Evolutionary conservation across 2,797 vertebrate genomes (phyloP), one percentile per base, ranked within the genome.

Genomic region (Notolabrus celidotus): DNA sequence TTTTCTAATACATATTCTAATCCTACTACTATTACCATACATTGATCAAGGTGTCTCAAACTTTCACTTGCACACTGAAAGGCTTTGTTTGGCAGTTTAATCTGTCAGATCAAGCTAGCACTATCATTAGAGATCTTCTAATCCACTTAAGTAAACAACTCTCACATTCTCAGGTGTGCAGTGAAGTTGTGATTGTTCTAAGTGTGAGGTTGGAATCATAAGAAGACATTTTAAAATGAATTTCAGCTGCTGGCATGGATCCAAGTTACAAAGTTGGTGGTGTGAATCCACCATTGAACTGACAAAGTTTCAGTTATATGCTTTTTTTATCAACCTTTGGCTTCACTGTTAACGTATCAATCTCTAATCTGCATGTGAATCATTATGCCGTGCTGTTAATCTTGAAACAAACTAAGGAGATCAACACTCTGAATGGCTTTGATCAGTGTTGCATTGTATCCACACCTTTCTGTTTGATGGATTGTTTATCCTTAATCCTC

Each of bases 71-170:
- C 17, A 54, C 29, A n/a, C 17, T 67, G 9, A 63, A 20, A 31
- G 57, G 22, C 66, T 57, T 66, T 76, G 60, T 73, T 38, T 45
- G 47, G 23, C 14, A 43, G 65, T 81, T 89, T 80, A 72, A 55
- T 80, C 41, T 52, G 46, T 71, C 57, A 79, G 59, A 74, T 88
- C 50, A 80, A 67, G 17, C 10, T 38, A 49, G 10, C 33, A 41
- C 55, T 31, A 57, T 77, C 43, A 60, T 76, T 46, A 34, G 47
- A 67, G 63, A 61, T 72, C 36, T 29, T 50, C 62, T 88, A 83
- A 89, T 88, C 80, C 43, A 77, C 54, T 89, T 79, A 65, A 33
- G 45, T 41, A 70, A 61, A 15, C 69, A 51, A 78, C 43, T 74
- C 66, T 63, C 52, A 51, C 46, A 3, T 23, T n/a, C 70, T 57